phyloP scores from a whole-genome alignment of 2,113 vertebrate species.

The Sebastes fasciatus region DNA sequence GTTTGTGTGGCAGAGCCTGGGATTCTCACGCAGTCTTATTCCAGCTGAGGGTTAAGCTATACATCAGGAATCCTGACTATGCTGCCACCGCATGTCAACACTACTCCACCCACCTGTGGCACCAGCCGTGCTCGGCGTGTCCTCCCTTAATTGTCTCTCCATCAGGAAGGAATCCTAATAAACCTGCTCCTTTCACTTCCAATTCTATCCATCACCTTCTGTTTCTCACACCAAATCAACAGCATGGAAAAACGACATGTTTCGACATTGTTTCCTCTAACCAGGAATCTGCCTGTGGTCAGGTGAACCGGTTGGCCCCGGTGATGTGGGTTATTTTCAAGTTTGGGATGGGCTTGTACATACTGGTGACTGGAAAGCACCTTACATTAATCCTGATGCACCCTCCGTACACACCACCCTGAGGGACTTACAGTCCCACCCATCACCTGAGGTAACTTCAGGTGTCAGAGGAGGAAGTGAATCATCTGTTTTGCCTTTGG shows the following conservation, averaged over 20 bases:
- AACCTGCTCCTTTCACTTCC: slow-evolving; percentile 77
- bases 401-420: background rate
- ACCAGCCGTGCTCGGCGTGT: slow-evolving; percentile 34
- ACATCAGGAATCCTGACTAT: slow-evolving; percentile 69
- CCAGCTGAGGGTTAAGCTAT: slow-evolving; percentile 58
- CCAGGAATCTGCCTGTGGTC: slow-evolving; percentile 80
- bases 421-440: slow-evolving; percentile 18
- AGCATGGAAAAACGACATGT: slow-evolving; percentile 67
- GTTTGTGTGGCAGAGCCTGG: slow-evolving; percentile 15
- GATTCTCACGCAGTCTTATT: slow-evolving; percentile 56
- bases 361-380: slow-evolving; percentile 74
- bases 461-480: slow-evolving; percentile 57
- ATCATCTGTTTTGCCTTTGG: slow-evolving; percentile 36
- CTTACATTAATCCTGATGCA: slow-evolving; percentile 18
- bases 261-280: slow-evolving; percentile 86
- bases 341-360: slow-evolving; percentile 44
- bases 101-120: slow-evolving; percentile 76
- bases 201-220: slow-evolving; percentile 68
- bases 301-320: slow-evolving; percentile 54
- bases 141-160: slow-evolving; percentile 79
- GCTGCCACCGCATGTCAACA: slow-evolving; percentile 64
- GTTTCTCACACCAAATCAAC: slow-evolving; percentile 61
- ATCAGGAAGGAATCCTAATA: slow-evolving; percentile 79
- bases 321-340: slow-evolving; percentile 51
- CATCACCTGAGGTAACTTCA: slow-evolving; percentile 50